These are phyloP conservation scores for Fopius arisanus DNA, from an alignment of 1,140 invertebrate species.

Conservation along the genomic window DNA sequence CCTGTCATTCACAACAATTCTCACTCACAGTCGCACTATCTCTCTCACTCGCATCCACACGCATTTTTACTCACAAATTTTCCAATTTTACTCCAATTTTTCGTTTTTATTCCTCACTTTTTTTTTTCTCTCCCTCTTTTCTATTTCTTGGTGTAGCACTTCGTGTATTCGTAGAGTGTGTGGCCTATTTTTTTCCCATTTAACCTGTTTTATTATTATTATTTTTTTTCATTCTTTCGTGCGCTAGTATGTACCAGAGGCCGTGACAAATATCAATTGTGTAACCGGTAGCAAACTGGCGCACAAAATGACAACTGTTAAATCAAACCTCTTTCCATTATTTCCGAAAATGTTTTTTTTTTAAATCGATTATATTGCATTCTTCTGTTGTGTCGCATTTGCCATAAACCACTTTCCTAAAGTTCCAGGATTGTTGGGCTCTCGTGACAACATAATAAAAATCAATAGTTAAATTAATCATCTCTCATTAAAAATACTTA, in stretches of 20 bases:
- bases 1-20: constrained; percentile 28
- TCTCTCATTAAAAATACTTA: constrained; percentile 1
- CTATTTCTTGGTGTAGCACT: constrained; percentile 29
- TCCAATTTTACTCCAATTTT: not conserved
- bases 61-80: constrained; percentile 38
- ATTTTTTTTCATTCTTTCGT: constrained; percentile 35
- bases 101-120: not conserved
- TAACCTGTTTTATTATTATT: constrained; percentile 30
- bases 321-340: constrained; percentile 31
- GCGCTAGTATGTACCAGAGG: constrained; percentile 56
- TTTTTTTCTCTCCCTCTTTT: not conserved
- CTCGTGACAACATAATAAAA: constrained; percentile 32
- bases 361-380: constrained; percentile 14
- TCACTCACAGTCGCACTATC: constrained; percentile 31
- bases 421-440: constrained; percentile 35
- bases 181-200: not conserved
- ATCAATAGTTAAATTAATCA: constrained; percentile 21
- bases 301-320: constrained; percentile 46
- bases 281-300: constrained; percentile 54
- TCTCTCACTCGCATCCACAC: constrained; percentile 45
- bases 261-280: constrained; percentile 14
- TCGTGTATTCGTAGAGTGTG: too few species aligned
- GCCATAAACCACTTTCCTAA: constrained; percentile 33
- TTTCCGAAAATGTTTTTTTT: constrained; percentile 19
- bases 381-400: constrained; percentile 27